Percentiles rank a stretch among this genome's conserved stretches.
Conservation (phyloP, 2,797 vertebrate genomes). For the Poeciliopsis turneri region DNA sequence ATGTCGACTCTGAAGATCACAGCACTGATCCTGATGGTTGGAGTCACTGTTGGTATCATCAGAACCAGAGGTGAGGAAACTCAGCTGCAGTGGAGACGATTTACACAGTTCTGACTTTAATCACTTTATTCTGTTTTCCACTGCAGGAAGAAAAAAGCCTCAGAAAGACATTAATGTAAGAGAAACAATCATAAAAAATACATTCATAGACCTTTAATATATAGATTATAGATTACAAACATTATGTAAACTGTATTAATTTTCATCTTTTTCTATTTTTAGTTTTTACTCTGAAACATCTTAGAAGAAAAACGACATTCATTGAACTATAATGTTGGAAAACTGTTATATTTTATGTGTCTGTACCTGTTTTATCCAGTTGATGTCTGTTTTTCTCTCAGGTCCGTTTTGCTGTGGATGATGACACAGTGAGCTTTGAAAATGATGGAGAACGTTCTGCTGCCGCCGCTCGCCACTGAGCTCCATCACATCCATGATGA, state of each 20-base stretch:
- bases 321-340: background rate
- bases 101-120: rapidly evolving
- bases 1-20: background rate
- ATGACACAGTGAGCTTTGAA: background rate
- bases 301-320: background rate
- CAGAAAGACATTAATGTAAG: constrained; percentile 9
- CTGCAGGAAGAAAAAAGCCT: background rate
- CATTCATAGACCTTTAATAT: background rate
- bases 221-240: background rate
- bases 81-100: background rate
- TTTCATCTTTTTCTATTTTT: background rate
- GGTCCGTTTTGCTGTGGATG: background rate
- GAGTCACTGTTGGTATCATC: background rate
- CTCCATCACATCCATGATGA: no score
- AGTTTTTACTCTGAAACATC: no score
- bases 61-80: constrained; percentile 18
- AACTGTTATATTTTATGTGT: background rate
- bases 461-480: no score
- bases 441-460: background rate
- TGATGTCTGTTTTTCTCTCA: background rate
- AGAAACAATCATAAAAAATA: background rate
- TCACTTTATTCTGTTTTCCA: background rate
- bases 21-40: constrained; percentile 15
- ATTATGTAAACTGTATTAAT: no score
- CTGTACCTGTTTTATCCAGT: background rate